Conservation (phyloP, 2,113 vertebrate species). For the Irena cyanogastra region DNA sequence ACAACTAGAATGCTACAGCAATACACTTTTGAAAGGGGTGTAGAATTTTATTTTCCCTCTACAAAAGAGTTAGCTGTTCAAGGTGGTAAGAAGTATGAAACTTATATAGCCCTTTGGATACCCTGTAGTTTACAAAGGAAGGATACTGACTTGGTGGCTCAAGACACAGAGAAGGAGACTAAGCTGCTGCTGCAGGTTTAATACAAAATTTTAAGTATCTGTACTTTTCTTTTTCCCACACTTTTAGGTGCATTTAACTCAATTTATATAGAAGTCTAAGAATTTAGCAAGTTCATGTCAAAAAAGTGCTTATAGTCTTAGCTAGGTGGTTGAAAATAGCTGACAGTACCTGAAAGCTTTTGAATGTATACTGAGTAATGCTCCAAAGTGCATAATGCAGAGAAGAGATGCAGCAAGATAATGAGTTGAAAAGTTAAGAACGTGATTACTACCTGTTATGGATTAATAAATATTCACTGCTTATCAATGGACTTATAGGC, state of each 20-base stretch:
- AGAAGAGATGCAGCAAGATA: not conserved
- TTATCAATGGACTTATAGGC: not conserved
- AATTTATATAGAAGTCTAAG: not conserved
- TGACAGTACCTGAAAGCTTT: not conserved
- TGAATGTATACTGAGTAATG: not conserved
- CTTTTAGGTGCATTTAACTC: not conserved
- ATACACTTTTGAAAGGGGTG: not conserved
- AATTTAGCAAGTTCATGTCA: not conserved
- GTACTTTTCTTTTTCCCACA: not conserved
- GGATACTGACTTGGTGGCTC: not conserved
- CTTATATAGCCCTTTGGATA: not conserved
- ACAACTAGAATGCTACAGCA: not conserved
- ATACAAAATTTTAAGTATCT: not conserved
- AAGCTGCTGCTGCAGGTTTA: not conserved
- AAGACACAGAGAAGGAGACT: not conserved
- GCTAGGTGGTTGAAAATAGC: not conserved
- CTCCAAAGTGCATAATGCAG: not conserved
- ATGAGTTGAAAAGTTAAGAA: not conserved
- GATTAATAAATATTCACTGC: not conserved
- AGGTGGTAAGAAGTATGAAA: not conserved
- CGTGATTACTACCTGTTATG: not conserved
- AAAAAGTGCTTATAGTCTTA: not conserved
- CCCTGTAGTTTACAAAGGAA: not conserved
- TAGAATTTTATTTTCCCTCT: not conserved
- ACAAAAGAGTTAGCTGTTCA: not conserved